phyloP scores from a whole-genome alignment of 2,888 invertebrate genomes.

The Melanotus villosus region DNA sequence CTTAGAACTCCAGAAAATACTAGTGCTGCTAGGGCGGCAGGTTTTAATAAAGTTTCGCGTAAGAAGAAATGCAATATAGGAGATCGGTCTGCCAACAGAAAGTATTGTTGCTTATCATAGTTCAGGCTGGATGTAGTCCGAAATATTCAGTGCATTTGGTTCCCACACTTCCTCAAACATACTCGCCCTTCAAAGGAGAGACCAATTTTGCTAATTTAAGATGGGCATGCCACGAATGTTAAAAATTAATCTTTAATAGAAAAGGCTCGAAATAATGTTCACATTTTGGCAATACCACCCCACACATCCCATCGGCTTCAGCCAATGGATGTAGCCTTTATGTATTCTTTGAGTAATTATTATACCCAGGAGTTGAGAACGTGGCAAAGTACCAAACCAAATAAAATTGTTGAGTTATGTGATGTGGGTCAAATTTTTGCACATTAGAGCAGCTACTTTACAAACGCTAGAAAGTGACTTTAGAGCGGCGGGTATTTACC shows the following conservation, averaged over 20 bases:
- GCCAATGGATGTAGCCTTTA: neutral
- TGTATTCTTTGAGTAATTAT: neutral
- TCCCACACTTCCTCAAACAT: constrained; percentile 3
- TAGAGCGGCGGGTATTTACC: too few relatives aligned
- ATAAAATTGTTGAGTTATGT: constrained; percentile 1
- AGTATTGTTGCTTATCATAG: constrained; percentile 10
- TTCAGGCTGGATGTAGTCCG: constrained; percentile 5
- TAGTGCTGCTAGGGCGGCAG: constrained; percentile 46
- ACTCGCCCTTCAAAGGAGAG: too few relatives aligned
- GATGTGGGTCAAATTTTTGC: too few relatives aligned
- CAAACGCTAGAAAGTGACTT: too few relatives aligned
- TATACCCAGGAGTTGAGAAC: neutral
- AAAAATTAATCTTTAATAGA: neutral
- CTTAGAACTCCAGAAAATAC: constrained; percentile 48
- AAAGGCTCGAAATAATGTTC: neutral
- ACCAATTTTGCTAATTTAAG: neutral
- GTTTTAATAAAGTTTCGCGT: constrained; percentile 51
- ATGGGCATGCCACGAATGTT: too few relatives aligned
- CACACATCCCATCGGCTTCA: constrained; percentile 3
- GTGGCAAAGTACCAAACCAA: neutral
- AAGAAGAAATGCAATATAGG: constrained; percentile 8
- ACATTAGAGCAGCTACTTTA: too few relatives aligned
- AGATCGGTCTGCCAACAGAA: constrained; percentile 1
- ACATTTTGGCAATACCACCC: too few relatives aligned
- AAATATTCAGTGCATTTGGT: constrained; percentile 8